These are phyloP conservation scores for Mercenaria mercenaria DNA, from an alignment of 1,140 invertebrate species.

Conservation along the genomic window DNA sequence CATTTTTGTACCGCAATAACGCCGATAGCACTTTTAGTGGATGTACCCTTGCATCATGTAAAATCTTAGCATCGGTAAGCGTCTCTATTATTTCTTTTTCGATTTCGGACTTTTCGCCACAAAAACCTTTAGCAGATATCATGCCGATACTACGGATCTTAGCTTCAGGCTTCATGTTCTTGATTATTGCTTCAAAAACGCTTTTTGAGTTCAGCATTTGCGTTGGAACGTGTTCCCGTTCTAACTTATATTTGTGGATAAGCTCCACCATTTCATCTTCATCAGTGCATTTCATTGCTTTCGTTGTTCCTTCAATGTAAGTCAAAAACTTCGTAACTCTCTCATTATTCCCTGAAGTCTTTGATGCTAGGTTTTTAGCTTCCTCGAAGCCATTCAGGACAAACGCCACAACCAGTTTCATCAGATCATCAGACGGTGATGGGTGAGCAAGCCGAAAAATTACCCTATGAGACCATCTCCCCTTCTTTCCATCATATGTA, in stretches of 20 bases:
- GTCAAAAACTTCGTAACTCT: conserved; percentile 86
- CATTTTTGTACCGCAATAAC: conserved; percentile 87
- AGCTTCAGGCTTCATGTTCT: too few species aligned
- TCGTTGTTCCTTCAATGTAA: conserved; percentile 88
- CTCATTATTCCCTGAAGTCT: not conserved
- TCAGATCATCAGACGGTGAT: too few species aligned
- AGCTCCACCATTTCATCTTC: conserved; percentile 87
- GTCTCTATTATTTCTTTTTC: conserved; percentile 66
- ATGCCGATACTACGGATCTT: conserved; percentile 15
- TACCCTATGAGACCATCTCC: too few species aligned
- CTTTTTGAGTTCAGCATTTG: conserved; percentile 89
- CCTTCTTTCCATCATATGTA: too few species aligned
- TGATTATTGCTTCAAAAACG: conserved; percentile 89
- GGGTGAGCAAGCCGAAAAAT: too few species aligned
- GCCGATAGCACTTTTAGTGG: conserved; percentile 88
- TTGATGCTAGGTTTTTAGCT: conserved; percentile 83
- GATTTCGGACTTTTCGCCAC: not conserved
- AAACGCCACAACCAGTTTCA: too few species aligned
- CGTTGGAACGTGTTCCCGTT: conserved; percentile 90
- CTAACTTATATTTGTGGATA: conserved; percentile 87
- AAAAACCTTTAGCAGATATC: too few species aligned
- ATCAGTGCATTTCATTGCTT: too few species aligned
- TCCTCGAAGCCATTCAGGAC: conserved; percentile 84
- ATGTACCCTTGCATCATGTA: conserved; percentile 87
- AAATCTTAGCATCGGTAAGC: conserved; percentile 79